Conservation (phyloP, 2,113 vertebrate species). For the Cebus imitator region DNA sequence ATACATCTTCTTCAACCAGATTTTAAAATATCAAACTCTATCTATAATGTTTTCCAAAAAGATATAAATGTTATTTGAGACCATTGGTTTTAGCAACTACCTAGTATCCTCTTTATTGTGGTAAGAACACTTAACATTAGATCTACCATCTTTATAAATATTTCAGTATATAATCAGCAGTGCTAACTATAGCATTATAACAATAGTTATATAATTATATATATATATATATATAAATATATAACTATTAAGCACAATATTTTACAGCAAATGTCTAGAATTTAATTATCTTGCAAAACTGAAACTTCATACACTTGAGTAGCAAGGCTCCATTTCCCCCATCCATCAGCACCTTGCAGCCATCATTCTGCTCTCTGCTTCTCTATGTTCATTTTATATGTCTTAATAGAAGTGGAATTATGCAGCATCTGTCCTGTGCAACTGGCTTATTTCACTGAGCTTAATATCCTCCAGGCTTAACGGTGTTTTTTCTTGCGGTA, state of each 20-base stretch:
- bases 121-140: not conserved
- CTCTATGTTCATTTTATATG: not conserved
- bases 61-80: not conserved
- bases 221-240: no score
- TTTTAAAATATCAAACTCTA: not conserved
- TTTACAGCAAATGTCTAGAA: not conserved
- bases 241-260: no score
- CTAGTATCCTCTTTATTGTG: not conserved
- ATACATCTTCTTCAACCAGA: not conserved
- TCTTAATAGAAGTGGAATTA: not conserved
- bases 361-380: not conserved
- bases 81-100: not conserved
- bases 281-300: not conserved
- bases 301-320: not conserved
- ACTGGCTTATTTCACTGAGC: not conserved
- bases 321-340: not conserved
- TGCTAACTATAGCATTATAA: no score
- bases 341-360: not conserved
- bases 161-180: not conserved
- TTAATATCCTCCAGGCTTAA: not conserved
- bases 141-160: not conserved
- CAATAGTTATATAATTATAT: no score
- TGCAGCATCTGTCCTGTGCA: not conserved
- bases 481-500: accelerated
- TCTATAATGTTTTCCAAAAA: not conserved